Conservation (phyloP, 1,140 invertebrate species). For the Panulirus ornatus region DNA sequence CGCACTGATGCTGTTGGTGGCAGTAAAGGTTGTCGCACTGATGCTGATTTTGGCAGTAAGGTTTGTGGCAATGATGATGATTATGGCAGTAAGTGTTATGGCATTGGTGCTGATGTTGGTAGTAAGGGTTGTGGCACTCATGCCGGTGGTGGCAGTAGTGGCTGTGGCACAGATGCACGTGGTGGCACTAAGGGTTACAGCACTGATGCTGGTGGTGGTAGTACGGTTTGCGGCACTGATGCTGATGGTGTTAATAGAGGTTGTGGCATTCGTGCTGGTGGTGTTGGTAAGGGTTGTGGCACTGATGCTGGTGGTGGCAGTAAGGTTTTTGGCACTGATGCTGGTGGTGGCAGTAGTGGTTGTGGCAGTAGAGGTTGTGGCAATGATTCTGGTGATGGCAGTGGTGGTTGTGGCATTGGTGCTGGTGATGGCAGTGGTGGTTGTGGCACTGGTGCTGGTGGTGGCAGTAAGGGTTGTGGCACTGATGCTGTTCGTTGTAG, state of each 20-base stretch:
- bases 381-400: no score
- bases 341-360: constrained; percentile 1
- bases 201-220: not conserved
- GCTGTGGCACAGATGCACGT: not conserved
- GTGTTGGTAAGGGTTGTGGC: not conserved
- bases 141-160: not conserved
- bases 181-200: not conserved
- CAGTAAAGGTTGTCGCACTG: not conserved
- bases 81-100: not conserved
- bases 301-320: not conserved
- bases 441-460: no score
- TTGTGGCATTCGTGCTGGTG: not conserved
- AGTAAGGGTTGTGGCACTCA: not conserved
- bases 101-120: not conserved
- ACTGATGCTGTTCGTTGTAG: no score
- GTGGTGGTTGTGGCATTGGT: no score
- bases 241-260: not conserved
- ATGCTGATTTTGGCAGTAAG: not conserved
- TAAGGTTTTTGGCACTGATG: not conserved
- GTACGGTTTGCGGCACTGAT: not conserved
- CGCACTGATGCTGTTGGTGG: not conserved
- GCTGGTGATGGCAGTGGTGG: no score
- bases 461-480: no score
- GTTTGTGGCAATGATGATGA: not conserved
- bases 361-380: not conserved